Evolutionary conservation across 2,888 invertebrate species (phyloP).

Genomic region (Leptothorax acervorum): DNA sequence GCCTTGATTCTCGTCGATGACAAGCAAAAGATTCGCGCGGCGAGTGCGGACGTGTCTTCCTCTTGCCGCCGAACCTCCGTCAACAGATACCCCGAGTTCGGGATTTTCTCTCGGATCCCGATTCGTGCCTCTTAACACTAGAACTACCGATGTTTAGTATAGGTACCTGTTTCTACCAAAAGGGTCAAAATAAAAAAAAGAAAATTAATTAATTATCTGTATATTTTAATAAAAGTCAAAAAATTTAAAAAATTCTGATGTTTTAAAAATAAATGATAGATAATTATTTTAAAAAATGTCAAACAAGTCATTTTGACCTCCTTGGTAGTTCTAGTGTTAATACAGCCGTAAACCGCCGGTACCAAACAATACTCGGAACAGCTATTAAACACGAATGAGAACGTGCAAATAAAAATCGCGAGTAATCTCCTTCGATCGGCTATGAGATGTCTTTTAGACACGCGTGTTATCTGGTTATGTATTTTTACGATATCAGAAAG

Average conservation of each 20-base stretch:
- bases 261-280: no score
- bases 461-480: neutral
- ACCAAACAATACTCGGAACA: slow-evolving; percentile 61
- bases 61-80: neutral
- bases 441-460: neutral
- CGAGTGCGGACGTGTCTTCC: neutral
- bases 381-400: slow-evolving; percentile 69
- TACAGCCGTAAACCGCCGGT: slow-evolving; percentile 46
- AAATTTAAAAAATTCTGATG: no score
- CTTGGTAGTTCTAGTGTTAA: no score
- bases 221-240: no score
- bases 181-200: no score
- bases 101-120: neutral
- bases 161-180: no score
- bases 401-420: slow-evolving; percentile 56
- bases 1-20: slow-evolving; percentile 27
- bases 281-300: no score
- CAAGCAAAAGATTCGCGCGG: neutral
- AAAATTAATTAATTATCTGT: no score
- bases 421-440: slow-evolving; percentile 46
- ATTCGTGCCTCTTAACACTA: neutral
- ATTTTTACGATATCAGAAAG: neutral
- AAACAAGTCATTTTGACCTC: no score
- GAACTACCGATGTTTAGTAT: no score
- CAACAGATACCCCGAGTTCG: neutral